Percentiles rank a stretch among this genome's conserved stretches.
phyloP scores from a whole-genome alignment of 2,888 invertebrate genomes.

The Xestia xanthographa region DNA sequence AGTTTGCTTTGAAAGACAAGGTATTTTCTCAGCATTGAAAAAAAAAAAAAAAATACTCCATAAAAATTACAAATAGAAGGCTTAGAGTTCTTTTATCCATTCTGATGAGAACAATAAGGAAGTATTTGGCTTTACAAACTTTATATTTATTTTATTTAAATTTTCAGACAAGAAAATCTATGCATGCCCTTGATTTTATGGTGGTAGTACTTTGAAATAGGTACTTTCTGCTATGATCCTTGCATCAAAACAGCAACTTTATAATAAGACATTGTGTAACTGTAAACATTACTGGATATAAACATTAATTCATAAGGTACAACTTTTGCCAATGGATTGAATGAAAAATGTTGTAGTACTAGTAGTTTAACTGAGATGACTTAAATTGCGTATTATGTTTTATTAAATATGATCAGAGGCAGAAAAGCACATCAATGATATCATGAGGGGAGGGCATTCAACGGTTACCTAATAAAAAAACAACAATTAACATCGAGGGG shows the following conservation, averaged over 20 bases:
- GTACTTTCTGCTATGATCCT: not conserved
- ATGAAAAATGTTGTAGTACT: not conserved
- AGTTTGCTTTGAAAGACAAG: not conserved
- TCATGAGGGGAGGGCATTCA: not conserved
- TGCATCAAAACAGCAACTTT: constrained; percentile 23
- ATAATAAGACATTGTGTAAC: not conserved
- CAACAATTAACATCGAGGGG: not conserved
- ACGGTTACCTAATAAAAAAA: constrained; percentile 18
- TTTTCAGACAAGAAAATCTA: not conserved
- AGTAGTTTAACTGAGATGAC: constrained; percentile 37
- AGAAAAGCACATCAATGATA: constrained; percentile 5
- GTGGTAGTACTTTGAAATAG: too few relatives aligned
- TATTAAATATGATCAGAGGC: not conserved
- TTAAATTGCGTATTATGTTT: constrained; percentile 30
- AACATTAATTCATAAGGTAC: not conserved
- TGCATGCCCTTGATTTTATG: not conserved
- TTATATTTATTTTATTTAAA: not conserved
- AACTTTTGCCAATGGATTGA: not conserved
- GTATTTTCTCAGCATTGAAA: not conserved
- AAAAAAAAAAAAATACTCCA: not conserved
- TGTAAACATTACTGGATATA: not conserved
- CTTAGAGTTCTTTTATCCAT: not conserved
- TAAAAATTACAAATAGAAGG: not conserved
- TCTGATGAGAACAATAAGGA: not conserved
- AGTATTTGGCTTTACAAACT: not conserved